These are phyloP conservation scores for Scomberomorus guttatus DNA, from an alignment of 2,797 vertebrate genomes.

Conservation along the genomic window DNA sequence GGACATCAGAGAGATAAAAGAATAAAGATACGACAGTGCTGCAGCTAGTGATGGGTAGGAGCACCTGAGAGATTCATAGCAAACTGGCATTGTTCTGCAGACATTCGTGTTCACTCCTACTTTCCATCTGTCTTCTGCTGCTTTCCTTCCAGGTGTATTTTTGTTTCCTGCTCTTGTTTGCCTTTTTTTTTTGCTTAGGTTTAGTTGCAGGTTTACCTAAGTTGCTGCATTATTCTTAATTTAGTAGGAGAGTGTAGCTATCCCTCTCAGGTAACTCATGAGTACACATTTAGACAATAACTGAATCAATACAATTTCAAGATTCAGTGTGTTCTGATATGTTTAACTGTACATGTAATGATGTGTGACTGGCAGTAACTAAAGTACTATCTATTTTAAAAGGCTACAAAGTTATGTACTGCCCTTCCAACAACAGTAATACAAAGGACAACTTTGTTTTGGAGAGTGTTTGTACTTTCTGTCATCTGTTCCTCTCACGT, in stretches of 20 bases:
- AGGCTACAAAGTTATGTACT: background rate
- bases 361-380: background rate
- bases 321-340: background rate
- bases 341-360: background rate
- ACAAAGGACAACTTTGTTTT: background rate
- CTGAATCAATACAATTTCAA: background rate
- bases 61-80: slow-evolving; percentile 55
- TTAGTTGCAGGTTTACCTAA: background rate
- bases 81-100: slow-evolving; percentile 22
- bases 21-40: slow-evolving; percentile 46
- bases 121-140: background rate
- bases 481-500: too few species aligned
- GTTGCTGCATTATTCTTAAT: slow-evolving; percentile 16
- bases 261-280: background rate
- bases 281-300: background rate
- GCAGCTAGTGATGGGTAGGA: slow-evolving; percentile 59
- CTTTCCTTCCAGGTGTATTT: background rate
- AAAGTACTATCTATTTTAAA: background rate
- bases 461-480: too few species aligned
- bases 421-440: background rate
- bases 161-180: background rate
- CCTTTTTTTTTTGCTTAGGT: background rate
- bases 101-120: background rate
- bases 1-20: slow-evolving; percentile 64
- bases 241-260: background rate